Conservation (phyloP, 2,888 invertebrate species). For the Spicauda simplicius region DNA sequence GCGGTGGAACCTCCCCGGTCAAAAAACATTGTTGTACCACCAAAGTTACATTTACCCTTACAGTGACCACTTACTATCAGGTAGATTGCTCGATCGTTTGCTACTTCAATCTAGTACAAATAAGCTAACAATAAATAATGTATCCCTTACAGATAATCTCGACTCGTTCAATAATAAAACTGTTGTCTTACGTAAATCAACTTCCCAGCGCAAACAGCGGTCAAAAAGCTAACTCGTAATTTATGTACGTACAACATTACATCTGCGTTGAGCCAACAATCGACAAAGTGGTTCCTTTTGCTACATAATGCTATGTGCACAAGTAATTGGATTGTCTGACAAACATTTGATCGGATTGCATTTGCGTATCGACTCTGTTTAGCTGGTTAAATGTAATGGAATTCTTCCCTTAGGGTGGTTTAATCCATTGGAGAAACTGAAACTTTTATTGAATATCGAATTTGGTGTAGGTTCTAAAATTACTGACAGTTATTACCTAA, state of each 20-base stretch:
- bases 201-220: background rate
- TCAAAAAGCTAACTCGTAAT: background rate
- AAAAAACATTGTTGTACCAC: too few relatives aligned
- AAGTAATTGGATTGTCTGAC: constrained; percentile 46
- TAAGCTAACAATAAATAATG: too few relatives aligned
- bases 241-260: constrained; percentile 6
- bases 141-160: too few relatives aligned
- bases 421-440: background rate
- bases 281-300: constrained; percentile 40
- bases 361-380: constrained; percentile 26
- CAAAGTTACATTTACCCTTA: too few relatives aligned
- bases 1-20: too few relatives aligned
- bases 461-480: background rate
- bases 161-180: too few relatives aligned
- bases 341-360: constrained; percentile 44
- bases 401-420: constrained; percentile 2
- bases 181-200: too few relatives aligned
- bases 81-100: too few relatives aligned
- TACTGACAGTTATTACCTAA: background rate
- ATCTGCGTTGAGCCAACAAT: constrained; percentile 41
- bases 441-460: background rate
- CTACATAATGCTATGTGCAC: constrained; percentile 42
- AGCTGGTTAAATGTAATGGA: constrained; percentile 35
- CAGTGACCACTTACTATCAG: too few relatives aligned
- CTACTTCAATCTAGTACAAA: too few relatives aligned